Base-by-base conservation (phyloP, 2,888 invertebrate genomes). In the Nudaria mundana region DNA sequence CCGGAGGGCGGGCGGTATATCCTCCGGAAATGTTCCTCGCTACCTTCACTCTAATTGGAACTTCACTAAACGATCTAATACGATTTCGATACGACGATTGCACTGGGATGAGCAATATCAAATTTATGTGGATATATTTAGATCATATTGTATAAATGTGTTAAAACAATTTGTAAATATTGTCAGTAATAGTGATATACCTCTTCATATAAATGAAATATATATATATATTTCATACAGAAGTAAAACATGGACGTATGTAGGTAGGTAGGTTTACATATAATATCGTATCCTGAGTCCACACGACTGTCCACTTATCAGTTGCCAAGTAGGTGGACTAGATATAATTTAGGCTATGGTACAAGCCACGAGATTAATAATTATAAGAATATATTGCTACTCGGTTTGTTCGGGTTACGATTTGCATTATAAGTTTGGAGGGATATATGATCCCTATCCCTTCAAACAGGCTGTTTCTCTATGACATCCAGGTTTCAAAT, bases 1-100 rank as follows among this genome's bases (percentile, higher is more conserved):
- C 74, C 61, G 73, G 57, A 66, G 67, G 74, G 73, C 73, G 78
- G 74, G 70, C 56, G 63, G 52, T 65, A 44, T 56, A 51, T 76
- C 82, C 82, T 72, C 53, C 66, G 82, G 84, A 81, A 72, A 69
- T 64, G 64, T 56, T 63, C 65, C 58, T 58, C 62, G 52, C 69
- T 66, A 51, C 55, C 56, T 44, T 56, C 53, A 52, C 58, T 53
- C 59, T 75, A 72, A 78, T 75, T 77, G 67, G 70, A 61, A 65
- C 69, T 73, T 56, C 62, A 62, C 48, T 55, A 50, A 59, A 50
- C 44, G 44, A 52, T 40, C 62, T 64, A 70, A 74, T 59, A 45
- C 54, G 63, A 72, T 76, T 72, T 52, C 63, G 44, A 42, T 35
- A 52, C 52, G 38, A 33, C 48, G 49, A 52, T 53, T 51, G 49